Evolutionary conservation across 1,140 invertebrate genomes (phyloP).

Genomic region (Cotesia vestalis): DNA sequence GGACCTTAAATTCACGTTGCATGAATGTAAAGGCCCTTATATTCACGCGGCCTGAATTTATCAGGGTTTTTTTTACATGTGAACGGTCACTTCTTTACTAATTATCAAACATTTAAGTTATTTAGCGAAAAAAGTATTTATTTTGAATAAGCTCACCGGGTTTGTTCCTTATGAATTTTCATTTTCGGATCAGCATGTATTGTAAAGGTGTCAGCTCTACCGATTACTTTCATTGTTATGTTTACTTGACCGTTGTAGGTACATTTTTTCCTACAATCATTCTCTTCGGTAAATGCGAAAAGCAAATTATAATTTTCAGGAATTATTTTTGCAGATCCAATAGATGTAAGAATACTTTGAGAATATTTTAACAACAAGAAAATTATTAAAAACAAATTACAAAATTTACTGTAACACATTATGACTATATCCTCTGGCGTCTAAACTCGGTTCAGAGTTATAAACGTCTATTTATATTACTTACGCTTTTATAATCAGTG

Average conservation of each 20-base stretch:
- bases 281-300: slow-evolving; percentile 1
- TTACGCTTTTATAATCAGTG: no score
- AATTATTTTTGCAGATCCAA: neutral
- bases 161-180: slow-evolving; percentile 1
- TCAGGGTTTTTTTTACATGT: neutral
- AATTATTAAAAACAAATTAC: slow-evolving; percentile 10
- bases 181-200: slow-evolving; percentile 16
- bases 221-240: slow-evolving; percentile 11
- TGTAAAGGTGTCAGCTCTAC: slow-evolving; percentile 7
- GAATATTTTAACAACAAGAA: neutral
- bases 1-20: no score
- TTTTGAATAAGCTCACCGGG: slow-evolving; percentile 5
- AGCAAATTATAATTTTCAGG: slow-evolving; percentile 24
- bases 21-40: no score
- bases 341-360: neutral
- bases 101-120: neutral
- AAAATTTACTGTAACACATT: slow-evolving; percentile 7
- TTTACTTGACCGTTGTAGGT: slow-evolving; percentile 17
- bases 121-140: neutral
- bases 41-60: no score
- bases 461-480: no score
- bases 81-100: neutral
- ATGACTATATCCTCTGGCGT: neutral
- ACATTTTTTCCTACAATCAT: slow-evolving; percentile 15
- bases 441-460: no score